Evolutionary conservation across 2,888 invertebrate genomes (phyloP).

Genomic region (Chrysolina oricalcia): DNA sequence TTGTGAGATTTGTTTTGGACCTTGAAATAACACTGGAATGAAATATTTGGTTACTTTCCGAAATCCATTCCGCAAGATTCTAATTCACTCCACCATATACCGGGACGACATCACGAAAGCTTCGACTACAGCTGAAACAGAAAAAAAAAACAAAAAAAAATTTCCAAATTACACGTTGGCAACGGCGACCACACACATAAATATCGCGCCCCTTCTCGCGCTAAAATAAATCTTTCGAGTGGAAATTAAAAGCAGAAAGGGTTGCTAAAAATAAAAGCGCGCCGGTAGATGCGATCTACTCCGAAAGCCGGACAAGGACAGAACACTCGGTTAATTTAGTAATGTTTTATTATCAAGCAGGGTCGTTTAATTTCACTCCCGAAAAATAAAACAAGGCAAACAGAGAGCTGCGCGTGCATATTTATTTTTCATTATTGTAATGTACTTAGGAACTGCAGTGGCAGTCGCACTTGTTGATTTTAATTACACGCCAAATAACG

Average conservation of each 20-base stretch:
- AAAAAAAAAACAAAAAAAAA: constrained; percentile 37
- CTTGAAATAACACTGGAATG: too few species aligned
- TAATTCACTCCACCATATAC: not conserved
- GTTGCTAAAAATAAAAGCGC: constrained; percentile 62
- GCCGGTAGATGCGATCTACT: constrained; percentile 56
- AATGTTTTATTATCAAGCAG: constrained; percentile 58
- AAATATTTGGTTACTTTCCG: too few species aligned
- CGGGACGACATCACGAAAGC: not conserved
- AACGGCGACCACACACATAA: constrained; percentile 58
- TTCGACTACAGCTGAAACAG: not conserved
- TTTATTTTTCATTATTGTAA: constrained; percentile 23
- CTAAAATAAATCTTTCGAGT: constrained; percentile 64
- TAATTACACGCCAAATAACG: not conserved
- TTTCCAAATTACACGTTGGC: constrained; percentile 46
- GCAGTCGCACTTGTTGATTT: constrained; percentile 7
- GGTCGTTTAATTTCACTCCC: constrained; percentile 22
- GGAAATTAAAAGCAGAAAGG: constrained; percentile 66
- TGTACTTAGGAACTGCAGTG: not conserved
- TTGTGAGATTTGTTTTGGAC: too few species aligned
- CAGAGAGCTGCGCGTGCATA: not conserved
- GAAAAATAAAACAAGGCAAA: constrained; percentile 24
- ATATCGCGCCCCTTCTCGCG: constrained; percentile 62
- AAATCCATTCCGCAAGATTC: too few species aligned
- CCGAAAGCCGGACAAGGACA: constrained; percentile 57
- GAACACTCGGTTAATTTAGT: constrained; percentile 58